Evolutionary conservation across 2,113 vertebrate species (phyloP).

Genomic region (Dendrocopos noguchii): DNA sequence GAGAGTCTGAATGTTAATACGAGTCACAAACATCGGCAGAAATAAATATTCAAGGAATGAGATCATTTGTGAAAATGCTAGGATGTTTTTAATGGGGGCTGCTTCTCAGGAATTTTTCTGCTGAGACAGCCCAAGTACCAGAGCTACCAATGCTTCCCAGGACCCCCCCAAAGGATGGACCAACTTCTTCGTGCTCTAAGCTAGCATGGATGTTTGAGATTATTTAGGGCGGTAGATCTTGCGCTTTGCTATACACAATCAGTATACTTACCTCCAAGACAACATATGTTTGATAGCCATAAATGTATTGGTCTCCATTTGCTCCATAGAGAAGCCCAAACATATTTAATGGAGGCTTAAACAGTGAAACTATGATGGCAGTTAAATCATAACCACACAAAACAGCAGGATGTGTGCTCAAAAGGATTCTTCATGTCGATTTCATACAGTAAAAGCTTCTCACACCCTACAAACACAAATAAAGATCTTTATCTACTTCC

Average conservation of each 20-base stretch:
- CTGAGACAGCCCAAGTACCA: neutral
- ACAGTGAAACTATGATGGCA: neutral
- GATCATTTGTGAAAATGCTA: conserved; percentile 9
- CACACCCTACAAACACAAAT: conserved; percentile 41
- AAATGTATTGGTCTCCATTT: neutral
- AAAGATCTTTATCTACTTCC: conserved; percentile 41
- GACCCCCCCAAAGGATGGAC: neutral
- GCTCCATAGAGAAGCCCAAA: neutral
- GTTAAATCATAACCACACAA: conserved; percentile 22
- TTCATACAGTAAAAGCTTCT: conserved; percentile 15
- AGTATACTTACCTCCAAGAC: neutral
- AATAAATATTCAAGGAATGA: conserved; percentile 22
- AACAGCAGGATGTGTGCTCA: conserved; percentile 15
- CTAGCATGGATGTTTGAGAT: neutral
- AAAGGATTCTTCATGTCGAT: conserved; percentile 31
- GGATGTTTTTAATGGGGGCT: neutral
- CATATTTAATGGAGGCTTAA: neutral
- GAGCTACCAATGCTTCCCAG: neutral
- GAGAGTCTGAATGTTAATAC: neutral
- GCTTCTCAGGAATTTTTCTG: conserved; percentile 1
- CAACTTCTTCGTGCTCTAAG: neutral
- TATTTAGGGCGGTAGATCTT: neutral
- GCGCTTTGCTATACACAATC: neutral
- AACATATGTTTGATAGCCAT: neutral
- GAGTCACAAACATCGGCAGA: neutral